phyloP scores from a whole-genome alignment of 2,113 vertebrate genomes.

The Archilochus colubris region DNA sequence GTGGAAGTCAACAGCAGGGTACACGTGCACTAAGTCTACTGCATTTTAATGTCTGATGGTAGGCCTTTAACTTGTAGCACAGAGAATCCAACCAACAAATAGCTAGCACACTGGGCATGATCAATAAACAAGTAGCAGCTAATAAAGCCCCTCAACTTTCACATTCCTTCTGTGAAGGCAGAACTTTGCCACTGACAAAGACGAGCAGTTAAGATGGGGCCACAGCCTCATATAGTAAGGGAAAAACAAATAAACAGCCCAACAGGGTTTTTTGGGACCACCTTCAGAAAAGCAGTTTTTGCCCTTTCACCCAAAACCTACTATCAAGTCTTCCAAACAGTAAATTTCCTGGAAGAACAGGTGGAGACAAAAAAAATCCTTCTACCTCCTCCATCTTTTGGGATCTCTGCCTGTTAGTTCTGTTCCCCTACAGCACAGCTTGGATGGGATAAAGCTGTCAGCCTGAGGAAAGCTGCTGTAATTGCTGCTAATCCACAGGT shows the following conservation, averaged over 20 bases:
- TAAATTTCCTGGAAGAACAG: background rate
- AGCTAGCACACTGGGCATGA: constrained; percentile 6
- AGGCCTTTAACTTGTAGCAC: constrained; percentile 26
- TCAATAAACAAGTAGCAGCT: constrained; percentile 50
- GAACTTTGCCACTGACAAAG: constrained; percentile 15
- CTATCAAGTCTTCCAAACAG: background rate
- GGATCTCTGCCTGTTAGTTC: background rate
- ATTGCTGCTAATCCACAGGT: background rate
- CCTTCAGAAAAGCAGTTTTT: background rate
- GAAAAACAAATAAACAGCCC: background rate
- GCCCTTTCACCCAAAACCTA: background rate
- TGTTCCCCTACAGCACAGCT: background rate
- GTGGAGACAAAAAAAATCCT: background rate
- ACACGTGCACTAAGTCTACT: background rate
- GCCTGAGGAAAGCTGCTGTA: background rate
- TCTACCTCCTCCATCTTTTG: background rate
- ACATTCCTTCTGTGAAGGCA: background rate
- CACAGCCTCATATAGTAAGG: background rate
- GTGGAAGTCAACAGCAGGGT: background rate
- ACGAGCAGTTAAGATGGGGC: constrained; percentile 20
- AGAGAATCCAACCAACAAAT: constrained; percentile 28
- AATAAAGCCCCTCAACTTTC: constrained; percentile 46
- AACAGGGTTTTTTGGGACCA: background rate
- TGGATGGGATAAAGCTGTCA: background rate
- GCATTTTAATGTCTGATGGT: background rate